phyloP scores from a whole-genome alignment of 2,888 invertebrate species.

The Athalia circularis region DNA sequence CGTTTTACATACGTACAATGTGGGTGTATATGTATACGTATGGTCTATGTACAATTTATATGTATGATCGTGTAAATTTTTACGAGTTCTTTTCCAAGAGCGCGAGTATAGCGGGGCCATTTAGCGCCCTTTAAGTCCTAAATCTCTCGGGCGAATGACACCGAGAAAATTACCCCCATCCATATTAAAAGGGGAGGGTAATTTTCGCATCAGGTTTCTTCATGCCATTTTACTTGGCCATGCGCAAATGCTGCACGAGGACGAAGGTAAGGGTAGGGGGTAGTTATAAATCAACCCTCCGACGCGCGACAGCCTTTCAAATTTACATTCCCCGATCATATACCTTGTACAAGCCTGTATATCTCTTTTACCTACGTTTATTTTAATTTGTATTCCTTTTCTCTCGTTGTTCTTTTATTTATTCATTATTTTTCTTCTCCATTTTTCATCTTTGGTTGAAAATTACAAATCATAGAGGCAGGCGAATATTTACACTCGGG shows the following conservation, averaged over 20 bases:
- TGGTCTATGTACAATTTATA: no score
- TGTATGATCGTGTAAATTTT: constrained; percentile 8
- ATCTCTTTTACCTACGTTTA: no score
- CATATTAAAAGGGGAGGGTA: not conserved
- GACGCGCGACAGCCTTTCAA: no score
- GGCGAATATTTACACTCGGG: not conserved
- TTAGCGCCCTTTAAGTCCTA: constrained; percentile 6
- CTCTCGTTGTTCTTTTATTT: no score
- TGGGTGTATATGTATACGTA: no score
- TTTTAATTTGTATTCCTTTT: no score
- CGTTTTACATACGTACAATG: not conserved
- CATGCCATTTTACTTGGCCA: not conserved
- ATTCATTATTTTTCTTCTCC: no score
- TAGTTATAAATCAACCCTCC: no score
- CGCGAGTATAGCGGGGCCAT: constrained; percentile 2
- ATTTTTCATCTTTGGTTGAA: no score
- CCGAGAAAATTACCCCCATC: constrained; percentile 16
- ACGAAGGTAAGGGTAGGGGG: no score
- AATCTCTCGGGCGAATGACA: constrained; percentile 16
- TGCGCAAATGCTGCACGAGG: not conserved
- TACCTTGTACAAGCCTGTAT: no score
- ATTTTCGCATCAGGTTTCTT: constrained; percentile 3
- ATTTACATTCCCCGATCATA: no score
- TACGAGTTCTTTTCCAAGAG: constrained; percentile 10
- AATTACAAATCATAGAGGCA: not conserved